Base-by-base conservation (phyloP, 2,797 vertebrate genomes). In the Pangasius sanitwongsei region DNA sequence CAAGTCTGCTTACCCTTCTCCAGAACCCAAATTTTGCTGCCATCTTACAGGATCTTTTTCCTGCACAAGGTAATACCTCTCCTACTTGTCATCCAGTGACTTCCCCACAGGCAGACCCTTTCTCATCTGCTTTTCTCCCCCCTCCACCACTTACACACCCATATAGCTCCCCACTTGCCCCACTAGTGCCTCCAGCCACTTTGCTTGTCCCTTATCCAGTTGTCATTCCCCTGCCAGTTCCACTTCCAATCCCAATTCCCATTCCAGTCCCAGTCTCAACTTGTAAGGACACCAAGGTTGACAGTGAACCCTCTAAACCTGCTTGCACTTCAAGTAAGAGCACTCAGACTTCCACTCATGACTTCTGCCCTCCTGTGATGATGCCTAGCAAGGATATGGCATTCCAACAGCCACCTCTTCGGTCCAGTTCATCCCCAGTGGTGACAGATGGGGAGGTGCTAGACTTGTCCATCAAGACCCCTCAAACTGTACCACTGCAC, bases 141-240 rank as follows among this genome's bases (percentile, higher is more conserved):
- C 89, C 91, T 48, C 90, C 89, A 0, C 92, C 97, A 48, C 96
- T 97, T 0, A 93, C 96, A 0, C 96, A 97, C 74, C 94, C 97
- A 63, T 98, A 98, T 92, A 92, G 94, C 87, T 97, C 98, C 2
- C 97, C 97, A 3, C 94, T 98, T 78, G 97, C 97, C 2, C 97
- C 98, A 0, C 91, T 99, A 80, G 98, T 99, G 48, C 98, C 98
- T 0, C 98, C 98, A 0, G 97, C 98, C 59, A 99, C 98, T 0
- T 96, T 99, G 20, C 94, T 99, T 28, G 98, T 99, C 41, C 98
- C 98, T 55, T 99, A 98, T 90, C 98, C 98, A 0, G 97, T 99
- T 89, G 98, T 99, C 12, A 98, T 99, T 80, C 98, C 98, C 1
- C 94, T 99, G 89, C 98, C 98, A 0, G 98, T 99, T 78, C 98